Base-by-base conservation (phyloP, 2,888 invertebrate species). In the Meliscaeva auricollis region DNA sequence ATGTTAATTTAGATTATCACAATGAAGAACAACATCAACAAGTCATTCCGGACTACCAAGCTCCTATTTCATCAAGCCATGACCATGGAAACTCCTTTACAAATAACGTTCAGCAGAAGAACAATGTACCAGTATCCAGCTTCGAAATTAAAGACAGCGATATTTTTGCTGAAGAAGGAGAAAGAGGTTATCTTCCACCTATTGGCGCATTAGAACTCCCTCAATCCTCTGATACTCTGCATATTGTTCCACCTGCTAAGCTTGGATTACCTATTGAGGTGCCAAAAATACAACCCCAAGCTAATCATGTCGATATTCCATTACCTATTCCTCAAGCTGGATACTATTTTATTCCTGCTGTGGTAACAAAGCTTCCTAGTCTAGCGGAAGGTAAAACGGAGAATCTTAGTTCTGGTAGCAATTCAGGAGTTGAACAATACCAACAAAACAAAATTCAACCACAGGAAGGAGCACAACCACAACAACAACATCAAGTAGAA, bases 241-340 rank as follows among this genome's bases (percentile, higher is more conserved):
- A 73, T 32, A 26, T 54, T 13, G 50, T 64, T 8, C n/a, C 74
- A 0, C 41, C 83, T 1, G n/a, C 62, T 1, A 54, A 83, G 5
- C 69, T 78, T 6, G 74, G 73, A 26, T 20, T 50, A 56, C 38
- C 15, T 1, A 13, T 58, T 0, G 3, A 74, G n/a, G 20, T 69
- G 8, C 52, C 73, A 13, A 22, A 3, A 0, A 56, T 32, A 13
- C 13, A 48, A 17, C 20, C 1, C 17, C 35, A 8, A 9, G 26
- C 9, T 8, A 73, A 62, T 13, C 81, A 81, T 46, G 13, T 85
- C 0, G 69, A 85, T 26, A 56, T 85, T 0, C 81, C 81, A 0
- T 69, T 85, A 0, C 85, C 85, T 9, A 73, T 85, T 8, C 85
- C 85, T 15, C 81, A 81, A 50, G 44, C 69, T 7, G 85, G 85